These are phyloP conservation scores for Drosophila testacea DNA, from an alignment of 2,888 invertebrate species.

Conservation along the genomic window DNA sequence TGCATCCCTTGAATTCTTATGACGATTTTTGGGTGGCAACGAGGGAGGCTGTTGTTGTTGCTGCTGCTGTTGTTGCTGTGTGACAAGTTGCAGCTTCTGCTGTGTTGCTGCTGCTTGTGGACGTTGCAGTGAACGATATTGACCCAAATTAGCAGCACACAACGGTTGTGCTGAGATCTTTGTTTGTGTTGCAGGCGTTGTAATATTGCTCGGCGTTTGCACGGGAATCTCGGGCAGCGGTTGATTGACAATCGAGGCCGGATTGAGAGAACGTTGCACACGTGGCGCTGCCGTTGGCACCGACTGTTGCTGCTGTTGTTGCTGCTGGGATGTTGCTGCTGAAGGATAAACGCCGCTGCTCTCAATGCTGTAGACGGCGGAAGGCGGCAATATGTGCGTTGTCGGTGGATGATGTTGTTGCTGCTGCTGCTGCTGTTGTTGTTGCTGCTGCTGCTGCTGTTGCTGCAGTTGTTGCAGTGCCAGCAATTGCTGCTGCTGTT, in stretches of 20 bases:
- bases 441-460: constrained; percentile 64
- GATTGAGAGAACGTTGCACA: constrained; percentile 76
- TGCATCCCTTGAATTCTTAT: constrained; percentile 80
- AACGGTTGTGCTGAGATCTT: constrained; percentile 85
- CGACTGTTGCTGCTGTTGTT: constrained; percentile 45
- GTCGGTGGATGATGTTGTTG: constrained; percentile 79
- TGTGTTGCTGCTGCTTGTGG: constrained; percentile 82
- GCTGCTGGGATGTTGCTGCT: constrained; percentile 33
- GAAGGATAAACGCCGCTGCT: constrained; percentile 68
- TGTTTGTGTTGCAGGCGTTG: constrained; percentile 62
- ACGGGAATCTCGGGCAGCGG: constrained; percentile 85
- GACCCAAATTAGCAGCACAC: constrained; percentile 86
- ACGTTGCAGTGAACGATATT: constrained; percentile 87
- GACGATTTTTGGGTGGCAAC: constrained; percentile 85
- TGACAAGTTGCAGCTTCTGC: constrained; percentile 74
- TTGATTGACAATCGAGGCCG: constrained; percentile 85
- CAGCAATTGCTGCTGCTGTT: constrained; percentile 67
- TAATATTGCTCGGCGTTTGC: constrained; percentile 56
- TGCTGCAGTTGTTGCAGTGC: constrained; percentile 68
- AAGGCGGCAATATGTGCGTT: constrained; percentile 83
- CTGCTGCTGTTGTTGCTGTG: constrained; percentile 57
- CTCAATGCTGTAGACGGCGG: constrained; percentile 85
- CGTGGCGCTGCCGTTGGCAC: constrained; percentile 53
- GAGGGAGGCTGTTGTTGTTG: constrained; percentile 83
- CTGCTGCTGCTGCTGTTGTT: constrained; percentile 58